Conservation (phyloP, 2,113 vertebrate genomes). For the Abramis brama region DNA sequence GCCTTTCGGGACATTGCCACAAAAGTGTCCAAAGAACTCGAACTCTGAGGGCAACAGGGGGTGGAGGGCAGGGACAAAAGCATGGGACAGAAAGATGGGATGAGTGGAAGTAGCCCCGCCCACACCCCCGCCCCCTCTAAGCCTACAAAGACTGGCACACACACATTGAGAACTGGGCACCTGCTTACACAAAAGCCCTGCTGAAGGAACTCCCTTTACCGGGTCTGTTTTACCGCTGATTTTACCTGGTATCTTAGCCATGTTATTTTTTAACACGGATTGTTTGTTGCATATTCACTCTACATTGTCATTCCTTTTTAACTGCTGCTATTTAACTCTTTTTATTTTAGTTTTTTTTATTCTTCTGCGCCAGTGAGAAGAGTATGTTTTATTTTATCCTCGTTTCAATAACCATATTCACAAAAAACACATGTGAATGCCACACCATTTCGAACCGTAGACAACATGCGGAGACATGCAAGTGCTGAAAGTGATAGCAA, state of each 20-base stretch:
- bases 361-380: background rate
- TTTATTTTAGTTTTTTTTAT: conserved; percentile 47
- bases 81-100: conserved; percentile 61
- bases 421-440: background rate
- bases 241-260: conserved; percentile 46
- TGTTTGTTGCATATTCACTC: conserved; percentile 58
- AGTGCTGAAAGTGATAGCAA: conserved; percentile 5
- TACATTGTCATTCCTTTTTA: conserved; percentile 72
- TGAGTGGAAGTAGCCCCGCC: conserved; percentile 60
- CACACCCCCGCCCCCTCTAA: conserved; percentile 52
- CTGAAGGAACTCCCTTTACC: conserved; percentile 59
- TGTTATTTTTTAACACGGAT: conserved; percentile 48
- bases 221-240: conserved; percentile 29
- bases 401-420: conserved; percentile 28
- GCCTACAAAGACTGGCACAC: conserved; percentile 62
- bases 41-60: conserved; percentile 76
- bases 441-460: conserved; percentile 34
- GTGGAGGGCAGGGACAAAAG: conserved; percentile 67
- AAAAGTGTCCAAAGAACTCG: conserved; percentile 85
- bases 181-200: conserved; percentile 51
- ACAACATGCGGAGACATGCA: background rate
- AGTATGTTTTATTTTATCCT: conserved; percentile 27
- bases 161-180: conserved; percentile 50
- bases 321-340: conserved; percentile 77
- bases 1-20: conserved; percentile 89